These are phyloP conservation scores for Byasa hedistus DNA, from an alignment of 2,888 invertebrate genomes.

Conservation along the genomic window DNA sequence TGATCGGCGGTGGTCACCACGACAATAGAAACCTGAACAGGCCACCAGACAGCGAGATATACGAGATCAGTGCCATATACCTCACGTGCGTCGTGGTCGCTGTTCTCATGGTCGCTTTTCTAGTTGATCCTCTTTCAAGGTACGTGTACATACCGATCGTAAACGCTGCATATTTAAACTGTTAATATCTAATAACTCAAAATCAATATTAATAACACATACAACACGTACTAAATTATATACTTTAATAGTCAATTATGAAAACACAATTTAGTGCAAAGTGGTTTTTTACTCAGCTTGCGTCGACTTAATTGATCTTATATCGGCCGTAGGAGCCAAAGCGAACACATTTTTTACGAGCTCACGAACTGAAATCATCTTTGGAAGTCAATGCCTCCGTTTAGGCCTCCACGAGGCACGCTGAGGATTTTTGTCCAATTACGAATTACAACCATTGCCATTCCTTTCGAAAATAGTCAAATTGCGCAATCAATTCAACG, in stretches of 20 bases:
- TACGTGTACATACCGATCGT: constrained; percentile 47
- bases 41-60: constrained; percentile 91
- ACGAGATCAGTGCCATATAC: constrained; percentile 93
- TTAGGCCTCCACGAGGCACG: neutral
- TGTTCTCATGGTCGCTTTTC: constrained; percentile 90
- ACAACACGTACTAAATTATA: too few relatives aligned
- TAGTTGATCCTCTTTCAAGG: constrained; percentile 95
- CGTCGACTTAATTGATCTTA: constrained; percentile 17
- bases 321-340: constrained; percentile 7
- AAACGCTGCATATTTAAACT: too few relatives aligned
- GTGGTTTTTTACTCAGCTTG: constrained; percentile 15
- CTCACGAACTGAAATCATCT: constrained; percentile 9
- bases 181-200: too few relatives aligned
- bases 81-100: constrained; percentile 92
- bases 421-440: neutral
- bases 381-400: constrained; percentile 10
- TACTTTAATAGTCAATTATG: constrained; percentile 11
- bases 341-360: constrained; percentile 12
- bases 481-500: neutral
- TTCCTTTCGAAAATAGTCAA: constrained; percentile 1
- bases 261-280: constrained; percentile 6
- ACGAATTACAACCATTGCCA: neutral
- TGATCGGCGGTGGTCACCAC: constrained; percentile 81
- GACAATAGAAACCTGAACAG: constrained; percentile 88
- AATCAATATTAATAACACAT: too few relatives aligned